Evolutionary conservation across 2,888 invertebrate species (phyloP), one percentile per base, ranked within the genome.

Genomic region (Furcula furcula): DNA sequence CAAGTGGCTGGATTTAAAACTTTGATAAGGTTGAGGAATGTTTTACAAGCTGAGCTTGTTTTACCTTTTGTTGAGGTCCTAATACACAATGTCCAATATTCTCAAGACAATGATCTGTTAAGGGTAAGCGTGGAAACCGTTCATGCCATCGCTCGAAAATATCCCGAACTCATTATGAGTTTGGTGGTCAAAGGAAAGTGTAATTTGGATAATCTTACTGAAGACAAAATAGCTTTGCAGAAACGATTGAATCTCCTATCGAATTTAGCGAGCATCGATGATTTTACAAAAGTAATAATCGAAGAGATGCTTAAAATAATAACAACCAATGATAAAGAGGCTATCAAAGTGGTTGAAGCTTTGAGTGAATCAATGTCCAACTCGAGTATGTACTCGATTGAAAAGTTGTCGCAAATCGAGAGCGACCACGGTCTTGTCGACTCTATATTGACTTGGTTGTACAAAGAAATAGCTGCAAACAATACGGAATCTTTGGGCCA

Each of bases 141-240:
- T n/a, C 84, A 90, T 44, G 72, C 76, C 18, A 88, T 91, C 34
- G 89, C 91, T 0, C 70, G 71, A 39, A 77, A 81, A 36, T 90
- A 91, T 71, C 90, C 91, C 0, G 77, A 84, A 47, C 60, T 67
- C 76, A 91, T 89, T 52, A 93, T 72, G 89, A 77, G 56, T 46
- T 61, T 79, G 19, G 76, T 90, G 3, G 77, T 92, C 1, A 78
- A 79, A 65, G 81, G 86, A 1, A 85, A 85, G 41, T 84, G 85
- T 55, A 76, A 79, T 37, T 55, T 87, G 18, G 70, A 76, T 0
- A 70, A 78, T 41, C 40, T 83, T 11, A 65, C 60, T 0, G 47
- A 65, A 42, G 78, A 87, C 21, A 76, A 76, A 55, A 32, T 42
- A 0, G 66, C 60, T 1, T 55, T 85, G 26, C 57, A 78, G 12